These are phyloP conservation scores for Amniataba percoides DNA, from an alignment of 2,797 vertebrate species.

Conservation along the genomic window DNA sequence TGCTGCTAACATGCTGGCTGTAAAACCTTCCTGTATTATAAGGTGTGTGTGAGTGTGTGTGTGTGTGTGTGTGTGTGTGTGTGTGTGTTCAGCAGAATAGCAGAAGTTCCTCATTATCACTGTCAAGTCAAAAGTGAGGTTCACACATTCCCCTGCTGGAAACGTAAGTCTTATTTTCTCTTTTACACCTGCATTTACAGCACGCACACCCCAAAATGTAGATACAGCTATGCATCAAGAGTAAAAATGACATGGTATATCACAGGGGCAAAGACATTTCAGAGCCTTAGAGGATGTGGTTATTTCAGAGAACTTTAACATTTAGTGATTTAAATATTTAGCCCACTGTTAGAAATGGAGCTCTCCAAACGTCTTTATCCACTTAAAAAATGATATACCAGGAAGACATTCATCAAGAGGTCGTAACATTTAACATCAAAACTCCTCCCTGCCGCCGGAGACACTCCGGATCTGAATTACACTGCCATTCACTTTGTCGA, in stretches of 20 bases:
- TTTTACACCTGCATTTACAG: constrained; percentile 16
- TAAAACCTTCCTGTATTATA: not conserved
- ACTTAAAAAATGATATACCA: constrained; percentile 17
- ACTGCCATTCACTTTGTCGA: constrained; percentile 40
- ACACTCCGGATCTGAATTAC: constrained; percentile 32
- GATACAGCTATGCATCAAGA: not conserved
- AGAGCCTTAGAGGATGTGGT: not conserved
- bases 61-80: too few relatives aligned
- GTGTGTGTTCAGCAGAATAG: too few relatives aligned
- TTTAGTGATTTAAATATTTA: constrained; percentile 11
- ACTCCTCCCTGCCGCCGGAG: constrained; percentile 19
- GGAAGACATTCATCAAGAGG: constrained; percentile 15
- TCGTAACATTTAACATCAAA: constrained; percentile 49
- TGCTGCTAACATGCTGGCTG: not conserved
- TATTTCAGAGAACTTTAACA: constrained; percentile 14
- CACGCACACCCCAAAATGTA: not conserved
- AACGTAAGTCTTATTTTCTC: not conserved
- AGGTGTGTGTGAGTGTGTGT: not conserved
- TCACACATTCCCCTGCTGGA: not conserved
- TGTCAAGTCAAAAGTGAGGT: constrained; percentile 8
- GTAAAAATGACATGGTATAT: not conserved
- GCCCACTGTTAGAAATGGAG: not conserved
- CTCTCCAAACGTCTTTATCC: constrained; percentile 5
- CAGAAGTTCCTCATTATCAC: constrained; percentile 4
- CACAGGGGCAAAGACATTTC: not conserved